A percentile compares a stretch with the other conserved stretches of the same genome.
Evolutionary conservation across 1,140 invertebrate species (phyloP).

Genomic region (Nebria ingens): DNA sequence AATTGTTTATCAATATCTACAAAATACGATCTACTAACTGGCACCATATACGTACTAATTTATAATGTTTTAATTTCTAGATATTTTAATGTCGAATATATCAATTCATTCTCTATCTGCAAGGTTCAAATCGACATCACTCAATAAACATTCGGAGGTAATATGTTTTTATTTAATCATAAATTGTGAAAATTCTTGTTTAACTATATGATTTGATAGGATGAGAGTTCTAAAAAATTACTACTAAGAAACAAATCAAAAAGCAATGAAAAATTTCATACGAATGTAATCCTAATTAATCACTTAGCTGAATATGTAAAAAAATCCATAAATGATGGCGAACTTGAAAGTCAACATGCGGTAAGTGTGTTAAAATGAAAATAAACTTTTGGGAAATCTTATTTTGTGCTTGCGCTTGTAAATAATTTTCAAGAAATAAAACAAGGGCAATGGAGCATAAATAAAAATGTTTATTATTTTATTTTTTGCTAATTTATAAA

Average conservation of each 20-base stretch:
- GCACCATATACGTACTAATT: no score
- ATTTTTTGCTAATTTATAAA: background rate
- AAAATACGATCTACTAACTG: no score
- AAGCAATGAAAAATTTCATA: background rate
- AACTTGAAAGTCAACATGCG: constrained; percentile 1
- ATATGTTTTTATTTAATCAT: background rate
- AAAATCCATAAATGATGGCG: background rate
- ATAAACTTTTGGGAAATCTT: no score
- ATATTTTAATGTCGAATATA: no score
- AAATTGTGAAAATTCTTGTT: background rate
- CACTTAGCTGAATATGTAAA: background rate
- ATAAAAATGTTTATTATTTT: constrained; percentile 2
- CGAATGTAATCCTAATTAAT: background rate
- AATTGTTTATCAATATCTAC: no score
- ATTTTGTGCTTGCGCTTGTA: no score
- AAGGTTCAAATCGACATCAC: background rate
- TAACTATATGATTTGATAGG: background rate
- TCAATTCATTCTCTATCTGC: background rate
- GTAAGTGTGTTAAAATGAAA: no score
- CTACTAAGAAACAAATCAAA: background rate
- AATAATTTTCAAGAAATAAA: no score
- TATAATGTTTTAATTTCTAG: no score
- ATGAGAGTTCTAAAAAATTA: background rate
- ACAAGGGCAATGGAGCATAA: no score
- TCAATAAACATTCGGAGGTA: background rate